Percentiles rank a stretch among this genome's conserved stretches.
These are phyloP conservation scores for Acrocephalus kingi DNA, from an alignment of 2,113 vertebrate species.

Conservation along the genomic window DNA sequence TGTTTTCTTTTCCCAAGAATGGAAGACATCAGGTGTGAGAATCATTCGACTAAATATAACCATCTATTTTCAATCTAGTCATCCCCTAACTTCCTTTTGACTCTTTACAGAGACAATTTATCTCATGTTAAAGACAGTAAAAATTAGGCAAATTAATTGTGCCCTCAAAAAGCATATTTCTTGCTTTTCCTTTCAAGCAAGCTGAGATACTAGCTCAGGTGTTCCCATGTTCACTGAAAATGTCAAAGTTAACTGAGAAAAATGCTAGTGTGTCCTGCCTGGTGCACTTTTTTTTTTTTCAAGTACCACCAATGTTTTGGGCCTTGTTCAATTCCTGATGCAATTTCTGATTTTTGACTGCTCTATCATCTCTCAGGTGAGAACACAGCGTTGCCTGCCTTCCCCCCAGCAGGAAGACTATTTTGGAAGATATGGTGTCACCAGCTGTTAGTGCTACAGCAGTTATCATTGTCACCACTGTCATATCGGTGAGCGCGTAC, in stretches of 20 bases:
- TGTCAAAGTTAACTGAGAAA: neutral
- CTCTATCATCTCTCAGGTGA: neutral
- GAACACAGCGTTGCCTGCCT: neutral
- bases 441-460: conserved; percentile 69
- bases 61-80: neutral
- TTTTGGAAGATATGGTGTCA: conserved; percentile 52
- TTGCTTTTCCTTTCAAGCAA: neutral
- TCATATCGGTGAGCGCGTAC: conserved; percentile 65
- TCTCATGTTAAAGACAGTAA: neutral
- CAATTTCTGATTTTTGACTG: neutral
- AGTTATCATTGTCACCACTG: conserved; percentile 68
- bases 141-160: neutral
- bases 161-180: neutral
- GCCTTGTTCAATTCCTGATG: neutral
- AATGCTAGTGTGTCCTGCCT: neutral
- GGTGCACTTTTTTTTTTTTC: rapidly evolving
- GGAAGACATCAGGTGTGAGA: neutral
- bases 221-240: neutral
- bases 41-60: neutral
- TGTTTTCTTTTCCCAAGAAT: neutral
- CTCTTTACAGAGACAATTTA: neutral
- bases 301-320: rapidly evolving
- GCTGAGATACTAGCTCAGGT: neutral
- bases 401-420: neutral
- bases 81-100: neutral